Base-by-base conservation (phyloP, 1,140 invertebrate genomes). In the Idris sp. region DNA sequence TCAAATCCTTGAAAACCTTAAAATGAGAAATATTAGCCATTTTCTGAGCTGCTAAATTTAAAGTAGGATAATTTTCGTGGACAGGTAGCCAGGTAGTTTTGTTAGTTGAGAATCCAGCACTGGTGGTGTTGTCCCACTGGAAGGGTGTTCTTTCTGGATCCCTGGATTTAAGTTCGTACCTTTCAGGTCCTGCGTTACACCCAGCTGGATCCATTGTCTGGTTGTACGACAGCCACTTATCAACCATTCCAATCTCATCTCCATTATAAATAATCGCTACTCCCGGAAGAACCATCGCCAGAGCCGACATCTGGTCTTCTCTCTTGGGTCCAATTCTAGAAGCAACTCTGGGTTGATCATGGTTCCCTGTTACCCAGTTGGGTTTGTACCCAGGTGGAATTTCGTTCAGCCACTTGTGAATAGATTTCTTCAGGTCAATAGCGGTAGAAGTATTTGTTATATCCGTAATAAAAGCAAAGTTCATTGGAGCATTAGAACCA, bases 231-330 rank as follows among this genome's bases (percentile, higher is more conserved):
- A 92, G 85, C 33, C 79, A 89, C 9, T 88, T 89, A 82, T 95
- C 90, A 2, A 89, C 85, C 92, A 96, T 94, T 1, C 91, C 94
- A 54, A 95, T 90, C 83, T 95, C 93, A 83, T 95, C 93, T 28
- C 93, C 92, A 79, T 93, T 91, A 81, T 94, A 94, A 25, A 90
- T 89, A 9, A 93, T 87, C 0, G 90, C 88, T 9, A 92, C 89
- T 0, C 93, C 93, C 0, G 92, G 91, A 30, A 94, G 77, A 0
- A 92, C 82, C 54, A 91, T 83, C 3, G 89, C 85, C 14, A 94
- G 74, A 79, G 92, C 92, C 53, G 91, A 88, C 4, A 92, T 83
- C n/a, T 88, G 85, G 83, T 94, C 93, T 0, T 92, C 90, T 67
- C 92, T 86, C 30, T 90, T 88, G 0, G 83, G 11, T 1, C 92